Evolutionary conservation across 2,113 vertebrate genomes (phyloP), one percentile per base, ranked within the genome.

Genomic region (Bufo gargarizans): DNA sequence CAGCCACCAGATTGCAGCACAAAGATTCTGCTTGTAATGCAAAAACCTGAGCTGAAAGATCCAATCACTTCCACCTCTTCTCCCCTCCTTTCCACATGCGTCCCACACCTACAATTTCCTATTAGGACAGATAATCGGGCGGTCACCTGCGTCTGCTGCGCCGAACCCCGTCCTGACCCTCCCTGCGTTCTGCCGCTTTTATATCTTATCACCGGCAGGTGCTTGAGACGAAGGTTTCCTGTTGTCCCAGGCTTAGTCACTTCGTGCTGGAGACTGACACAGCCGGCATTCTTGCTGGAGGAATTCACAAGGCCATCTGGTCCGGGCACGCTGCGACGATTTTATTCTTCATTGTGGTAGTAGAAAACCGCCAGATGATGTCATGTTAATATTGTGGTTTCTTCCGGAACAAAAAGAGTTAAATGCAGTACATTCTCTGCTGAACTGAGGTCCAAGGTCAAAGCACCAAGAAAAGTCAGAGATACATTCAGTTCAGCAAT

Each of bases 121-220:
- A 58, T 87, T 74, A 49, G 33, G 56, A 56, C 33, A 19, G 78
- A 56, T 86, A 63, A 8, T 33, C 2, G 17, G 10, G 33, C 22
- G 6, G 78, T 61, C 58, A 61, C 55, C 16, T 58, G 78, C 22
- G 20, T 4, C 4, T 11, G 7, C 3, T 19, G 20, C 20, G 3
- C 5, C 56, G 50, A 22, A 10, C 50, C 77, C n/a, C n/a, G 4
- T 47, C 7, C 19, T 86, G 22, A 45, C 20, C 7, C 3, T 61
- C 19, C 0, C 1, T 55, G 0, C 0, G 1, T 16, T 0, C 0
- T 47, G 33, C 67, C 22, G 3, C 77, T 0, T 0, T 3, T 45
- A 2, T 63, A 19, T 49, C 80, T 82, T 63, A 82, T 65, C 79
- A 43, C 79, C 16, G 59, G 59, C 80, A 83, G 81, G 81, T 65